Percentiles rank a stretch among this genome's conserved stretches.
These are phyloP conservation scores for Barbus barbus DNA, from an alignment of 2,113 vertebrate genomes.

Conservation along the genomic window DNA sequence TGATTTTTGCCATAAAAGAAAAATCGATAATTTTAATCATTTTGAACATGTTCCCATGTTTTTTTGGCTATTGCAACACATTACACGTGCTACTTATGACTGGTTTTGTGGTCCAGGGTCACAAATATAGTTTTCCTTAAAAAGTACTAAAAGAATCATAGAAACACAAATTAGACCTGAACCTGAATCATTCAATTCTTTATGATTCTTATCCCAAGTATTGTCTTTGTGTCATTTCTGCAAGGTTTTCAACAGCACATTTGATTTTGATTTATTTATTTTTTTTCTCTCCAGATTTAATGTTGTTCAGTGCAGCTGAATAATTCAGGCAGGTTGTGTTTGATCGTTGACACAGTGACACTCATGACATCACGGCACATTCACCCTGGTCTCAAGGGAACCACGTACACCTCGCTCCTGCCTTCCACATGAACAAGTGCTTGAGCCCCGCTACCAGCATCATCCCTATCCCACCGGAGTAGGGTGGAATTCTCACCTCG, in stretches of 20 bases:
- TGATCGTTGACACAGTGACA: constrained; percentile 13
- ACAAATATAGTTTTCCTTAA: neutral
- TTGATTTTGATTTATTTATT: neutral
- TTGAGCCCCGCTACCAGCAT: neutral
- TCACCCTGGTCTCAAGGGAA: neutral
- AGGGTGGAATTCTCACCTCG: constrained; percentile 13
- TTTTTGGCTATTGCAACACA: no score
- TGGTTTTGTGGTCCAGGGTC: no score
- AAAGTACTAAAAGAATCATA: neutral
- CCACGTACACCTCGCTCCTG: neutral
- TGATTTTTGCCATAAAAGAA: no score
- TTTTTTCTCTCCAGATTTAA: neutral
- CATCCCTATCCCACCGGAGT: constrained; percentile 8
- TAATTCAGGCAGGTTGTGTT: constrained; percentile 12
- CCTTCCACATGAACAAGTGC: constrained; percentile 1
- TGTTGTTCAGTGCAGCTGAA: constrained; percentile 12
- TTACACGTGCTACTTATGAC: no score
- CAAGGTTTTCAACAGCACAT: neutral
- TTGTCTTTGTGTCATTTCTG: neutral
- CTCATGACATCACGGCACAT: constrained; percentile 15
- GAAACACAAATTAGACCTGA: neutral
- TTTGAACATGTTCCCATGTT: no score
- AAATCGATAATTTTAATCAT: no score
- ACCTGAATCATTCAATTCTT: neutral
- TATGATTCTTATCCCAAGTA: neutral